Percentiles rank a stretch among this genome's conserved stretches.
These are phyloP conservation scores for Monarcha castaneiventris DNA, from an alignment of 2,113 vertebrate genomes.

Conservation along the genomic window DNA sequence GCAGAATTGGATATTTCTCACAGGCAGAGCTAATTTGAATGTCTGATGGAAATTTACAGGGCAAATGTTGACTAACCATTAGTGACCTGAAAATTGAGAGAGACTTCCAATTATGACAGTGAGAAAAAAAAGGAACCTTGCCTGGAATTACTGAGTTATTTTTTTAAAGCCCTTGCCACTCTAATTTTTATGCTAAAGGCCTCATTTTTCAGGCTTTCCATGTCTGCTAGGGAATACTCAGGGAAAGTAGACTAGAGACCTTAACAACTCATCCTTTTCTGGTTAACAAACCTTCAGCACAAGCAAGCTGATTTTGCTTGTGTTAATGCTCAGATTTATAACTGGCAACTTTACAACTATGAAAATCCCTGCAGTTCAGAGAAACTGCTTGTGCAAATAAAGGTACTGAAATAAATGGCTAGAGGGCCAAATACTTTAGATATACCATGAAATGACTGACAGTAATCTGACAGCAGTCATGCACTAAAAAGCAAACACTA, in stretches of 20 bases:
- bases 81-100: neutral
- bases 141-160: neutral
- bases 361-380: neutral
- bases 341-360: neutral
- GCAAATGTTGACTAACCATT: neutral
- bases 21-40: neutral
- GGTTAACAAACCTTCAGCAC: neutral
- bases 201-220: neutral
- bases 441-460: neutral
- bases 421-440: neutral
- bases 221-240: neutral
- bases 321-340: neutral
- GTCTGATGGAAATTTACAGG: neutral
- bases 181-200: neutral
- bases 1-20: neutral
- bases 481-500: neutral
- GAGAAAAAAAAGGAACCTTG: neutral
- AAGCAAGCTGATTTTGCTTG: neutral
- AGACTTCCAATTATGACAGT: neutral
- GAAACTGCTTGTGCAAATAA: neutral
- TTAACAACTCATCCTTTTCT: neutral
- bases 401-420: neutral
- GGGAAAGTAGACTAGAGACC: neutral
- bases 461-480: neutral
- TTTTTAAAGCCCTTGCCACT: neutral